Evolutionary conservation across 1,140 invertebrate genomes (phyloP).

Genomic region (Cheumatopsyche charites): DNA sequence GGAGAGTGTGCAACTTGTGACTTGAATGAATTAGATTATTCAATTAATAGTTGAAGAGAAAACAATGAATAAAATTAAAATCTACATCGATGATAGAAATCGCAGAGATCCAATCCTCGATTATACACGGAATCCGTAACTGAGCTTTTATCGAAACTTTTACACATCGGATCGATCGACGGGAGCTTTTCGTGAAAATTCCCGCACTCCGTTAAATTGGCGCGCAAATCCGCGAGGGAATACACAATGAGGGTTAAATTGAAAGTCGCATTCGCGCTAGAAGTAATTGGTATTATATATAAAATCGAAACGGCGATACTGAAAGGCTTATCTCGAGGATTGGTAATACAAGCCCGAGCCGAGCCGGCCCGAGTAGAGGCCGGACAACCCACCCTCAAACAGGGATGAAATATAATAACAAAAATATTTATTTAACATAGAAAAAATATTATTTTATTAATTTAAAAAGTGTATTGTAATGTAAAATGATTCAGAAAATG

Average conservation of each 20-base stretch:
- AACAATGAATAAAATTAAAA: too few relatives aligned
- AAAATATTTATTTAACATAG: too few relatives aligned
- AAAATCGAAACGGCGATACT: constrained; percentile 27
- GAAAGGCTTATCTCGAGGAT: constrained; percentile 23
- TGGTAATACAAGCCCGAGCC: constrained; percentile 18
- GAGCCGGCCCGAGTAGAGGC: neutral
- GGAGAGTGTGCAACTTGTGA: too few relatives aligned
- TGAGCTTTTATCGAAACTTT: neutral
- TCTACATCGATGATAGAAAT: neutral
- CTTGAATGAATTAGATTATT: too few relatives aligned
- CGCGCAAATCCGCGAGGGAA: constrained; percentile 23
- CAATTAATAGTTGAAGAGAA: too few relatives aligned
- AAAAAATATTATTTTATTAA: too few relatives aligned
- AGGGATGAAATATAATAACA: too few relatives aligned
- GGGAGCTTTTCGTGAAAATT: constrained; percentile 3
- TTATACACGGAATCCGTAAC: neutral
- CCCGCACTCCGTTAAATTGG: constrained; percentile 22
- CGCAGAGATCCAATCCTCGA: neutral
- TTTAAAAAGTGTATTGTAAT: too few relatives aligned
- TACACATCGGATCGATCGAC: neutral
- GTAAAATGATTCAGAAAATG: too few relatives aligned
- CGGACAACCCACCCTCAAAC: too few relatives aligned
- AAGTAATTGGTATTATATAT: constrained; percentile 28
- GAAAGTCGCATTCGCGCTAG: constrained; percentile 20
- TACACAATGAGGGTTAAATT: constrained; percentile 27